Base-by-base conservation (phyloP, 1,140 invertebrate species). In the Chlorops oryzae region DNA sequence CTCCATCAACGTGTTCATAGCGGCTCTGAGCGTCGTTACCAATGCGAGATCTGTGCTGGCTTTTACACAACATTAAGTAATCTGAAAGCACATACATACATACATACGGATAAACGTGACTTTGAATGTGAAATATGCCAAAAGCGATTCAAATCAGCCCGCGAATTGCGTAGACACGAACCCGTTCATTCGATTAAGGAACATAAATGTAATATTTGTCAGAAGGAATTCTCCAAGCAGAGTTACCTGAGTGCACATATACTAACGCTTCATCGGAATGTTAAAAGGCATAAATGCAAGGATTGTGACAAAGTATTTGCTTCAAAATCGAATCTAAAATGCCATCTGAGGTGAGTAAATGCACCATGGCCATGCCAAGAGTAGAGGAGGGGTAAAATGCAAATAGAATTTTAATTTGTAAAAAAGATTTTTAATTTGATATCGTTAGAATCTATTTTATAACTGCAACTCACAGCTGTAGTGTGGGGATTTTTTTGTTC, bases 1-100 rank as follows among this genome's bases (percentile, higher is more conserved):
- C 88, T 89, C 62, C 88, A 91, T 62, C 76, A 88, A 59, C 71
- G 86, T 51, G 82, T 81, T 35, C 87, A 91, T 57, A 86, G 83
- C 17, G 84, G 86, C 23, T n/a, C n/a, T n/a, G 40, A 46, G 34
- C 32, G 42, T 41, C 55, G 46, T 44, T 56, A 47, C 28, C 55
- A 56, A 50, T 56, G 55, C 72, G 85, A 88, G 65, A 77, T 84
- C n/a, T 88, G 83, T 67, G 75, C 75, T 46, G 76, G 75, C 65
- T 72, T 64, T 50, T 78, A 77, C 59, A 72, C 75, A 25, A 75
- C 75, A 3, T 72, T 75, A 57, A 74, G 75, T 5, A 78, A 78
- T 67, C 70, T 78, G 47, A 72, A 75, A 41, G 69, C 75, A 23
- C 76, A 78, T 63, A 56, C 75, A 18, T 74, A 75, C 59, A 76